Conservation (phyloP, 2,113 vertebrate genomes). For the Rana temporaria region DNA sequence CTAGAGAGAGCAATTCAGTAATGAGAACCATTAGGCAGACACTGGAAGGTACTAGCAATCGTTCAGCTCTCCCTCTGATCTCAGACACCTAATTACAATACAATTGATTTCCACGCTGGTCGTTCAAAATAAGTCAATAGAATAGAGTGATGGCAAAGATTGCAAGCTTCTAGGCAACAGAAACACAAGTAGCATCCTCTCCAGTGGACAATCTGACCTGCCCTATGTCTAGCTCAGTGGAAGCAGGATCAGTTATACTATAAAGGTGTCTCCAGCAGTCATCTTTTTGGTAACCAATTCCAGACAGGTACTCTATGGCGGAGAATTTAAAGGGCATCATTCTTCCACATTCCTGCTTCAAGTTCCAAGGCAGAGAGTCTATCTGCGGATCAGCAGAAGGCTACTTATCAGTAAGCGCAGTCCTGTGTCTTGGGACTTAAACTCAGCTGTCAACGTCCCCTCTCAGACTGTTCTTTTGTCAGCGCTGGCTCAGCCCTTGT, state of each 20-base stretch:
- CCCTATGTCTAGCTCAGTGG: background rate
- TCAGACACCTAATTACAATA: background rate
- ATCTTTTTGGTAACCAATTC: background rate
- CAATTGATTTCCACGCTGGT: background rate
- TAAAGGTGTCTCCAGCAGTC: background rate
- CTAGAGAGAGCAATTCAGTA: background rate
- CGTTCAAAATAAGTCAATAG: background rate
- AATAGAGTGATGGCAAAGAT: background rate
- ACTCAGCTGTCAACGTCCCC: no score
- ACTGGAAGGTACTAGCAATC: background rate
- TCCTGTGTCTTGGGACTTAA: background rate
- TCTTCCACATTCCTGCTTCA: background rate
- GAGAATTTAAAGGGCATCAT: background rate
- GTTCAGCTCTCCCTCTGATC: background rate
- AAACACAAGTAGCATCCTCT: background rate
- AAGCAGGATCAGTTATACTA: background rate
- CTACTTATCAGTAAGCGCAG: background rate
- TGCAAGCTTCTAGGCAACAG: background rate
- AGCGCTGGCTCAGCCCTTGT: no score
- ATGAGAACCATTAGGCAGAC: background rate
- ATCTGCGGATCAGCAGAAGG: background rate
- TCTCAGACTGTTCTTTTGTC: no score
- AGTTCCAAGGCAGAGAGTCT: background rate
- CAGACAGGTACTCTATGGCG: background rate
- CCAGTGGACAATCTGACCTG: background rate